phyloP scores from a whole-genome alignment of 1,140 invertebrate genomes.

The Brachionus paranguensis region DNA sequence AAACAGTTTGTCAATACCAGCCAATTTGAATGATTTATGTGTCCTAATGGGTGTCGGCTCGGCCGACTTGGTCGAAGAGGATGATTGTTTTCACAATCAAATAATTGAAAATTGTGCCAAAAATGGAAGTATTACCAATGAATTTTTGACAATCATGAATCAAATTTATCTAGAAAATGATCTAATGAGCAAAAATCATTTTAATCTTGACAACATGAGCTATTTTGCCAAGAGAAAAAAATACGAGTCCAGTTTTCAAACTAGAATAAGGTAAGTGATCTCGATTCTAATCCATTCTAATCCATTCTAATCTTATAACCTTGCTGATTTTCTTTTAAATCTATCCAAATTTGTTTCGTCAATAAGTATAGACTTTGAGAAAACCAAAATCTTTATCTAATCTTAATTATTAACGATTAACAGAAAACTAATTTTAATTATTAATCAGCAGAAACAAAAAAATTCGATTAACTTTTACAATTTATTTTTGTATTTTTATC shows the following conservation, averaged over 20 bases:
- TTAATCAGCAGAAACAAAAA: no score
- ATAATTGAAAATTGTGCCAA: neutral
- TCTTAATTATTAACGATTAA: no score
- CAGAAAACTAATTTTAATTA: no score
- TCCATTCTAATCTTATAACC: neutral
- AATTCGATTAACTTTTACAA: no score
- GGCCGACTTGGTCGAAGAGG: neutral
- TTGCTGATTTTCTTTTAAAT: neutral
- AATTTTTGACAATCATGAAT: slow-evolving; percentile 15
- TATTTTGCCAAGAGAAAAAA: slow-evolving; percentile 30
- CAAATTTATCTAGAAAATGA: slow-evolving; percentile 37
- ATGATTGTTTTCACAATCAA: neutral
- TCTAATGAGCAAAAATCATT: neutral
- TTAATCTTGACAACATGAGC: slow-evolving; percentile 20
- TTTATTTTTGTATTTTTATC: no score
- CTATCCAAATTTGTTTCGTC: neutral
- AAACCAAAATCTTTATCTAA: no score
- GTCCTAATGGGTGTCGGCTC: slow-evolving; percentile 3
- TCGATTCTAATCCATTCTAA: neutral
- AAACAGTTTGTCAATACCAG: slow-evolving; percentile 42
- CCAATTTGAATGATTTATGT: slow-evolving; percentile 42
- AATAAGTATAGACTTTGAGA: neutral
- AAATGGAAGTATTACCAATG: neutral
- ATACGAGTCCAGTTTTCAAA: slow-evolving; percentile 23
- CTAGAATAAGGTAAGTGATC: slow-evolving; percentile 11